Base-by-base conservation (phyloP, 2,888 invertebrate genomes). In the Nephrotoma flavescens region DNA sequence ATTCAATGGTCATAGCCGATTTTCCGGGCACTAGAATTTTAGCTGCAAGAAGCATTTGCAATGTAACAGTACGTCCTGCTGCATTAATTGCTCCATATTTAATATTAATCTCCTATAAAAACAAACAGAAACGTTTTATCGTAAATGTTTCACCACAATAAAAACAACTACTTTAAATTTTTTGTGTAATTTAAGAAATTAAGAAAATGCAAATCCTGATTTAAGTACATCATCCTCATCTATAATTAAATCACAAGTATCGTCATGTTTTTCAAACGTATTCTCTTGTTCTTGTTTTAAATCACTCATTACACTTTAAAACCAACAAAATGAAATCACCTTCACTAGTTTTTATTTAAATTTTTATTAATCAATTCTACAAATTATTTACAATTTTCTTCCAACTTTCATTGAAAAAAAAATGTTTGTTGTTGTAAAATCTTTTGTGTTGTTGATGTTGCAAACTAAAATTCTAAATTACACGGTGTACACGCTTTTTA, bases 1-100 rank as follows among this genome's bases (percentile, higher is more conserved):
- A 97, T 91, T 97, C 97, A 89, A 97, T 96, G 86, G 97, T 96
- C 95, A 98, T 95, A 86, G 95, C 93, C 83, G 96, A 96, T 90
- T 94, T 95, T 83, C 97, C 97, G 85, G 97, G 95, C 89, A 96
- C 95, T 88, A 97, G 93, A 90, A 97, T 95, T 90, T 96, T 96
- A 87, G 97, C 97, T 89, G 95, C 94, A 90, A 98, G 93, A 85
- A 98, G 92, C 94, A 97, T 97, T 91, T 96, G 96, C 88, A 98
- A 92, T 9, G 97, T 97, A 15, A 97, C 96, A 87, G 95, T 95
- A 89, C 94, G 93, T 0, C 94, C 94, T 15, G 94, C 90, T 41
- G 91, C 91, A 89, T 41, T 41, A 42, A 86, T 86, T 91, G 92
- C 88, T 90, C 15, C 91, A 87, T 90, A 90, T 57, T 90, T 89